Evolutionary conservation across 2,113 vertebrate genomes (phyloP).

Genomic region (Myrmecophaga tridactyla): DNA sequence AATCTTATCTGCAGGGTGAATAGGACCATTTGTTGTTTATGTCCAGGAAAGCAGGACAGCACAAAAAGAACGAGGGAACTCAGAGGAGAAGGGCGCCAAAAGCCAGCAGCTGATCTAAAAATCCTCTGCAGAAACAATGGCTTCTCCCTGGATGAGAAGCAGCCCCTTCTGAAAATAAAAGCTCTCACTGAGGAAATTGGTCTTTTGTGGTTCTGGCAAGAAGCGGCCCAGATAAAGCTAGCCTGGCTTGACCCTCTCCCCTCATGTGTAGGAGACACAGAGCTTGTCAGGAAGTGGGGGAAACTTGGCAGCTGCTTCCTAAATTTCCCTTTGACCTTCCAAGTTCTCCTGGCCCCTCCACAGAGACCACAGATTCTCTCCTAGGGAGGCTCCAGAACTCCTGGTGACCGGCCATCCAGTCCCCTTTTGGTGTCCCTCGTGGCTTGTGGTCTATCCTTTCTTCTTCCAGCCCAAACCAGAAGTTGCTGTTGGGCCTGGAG

Average conservation of each 20-base stretch:
- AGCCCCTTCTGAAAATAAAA: conserved; percentile 67
- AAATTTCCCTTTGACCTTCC: not conserved
- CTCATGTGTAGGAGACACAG: not conserved
- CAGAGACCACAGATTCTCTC: not conserved
- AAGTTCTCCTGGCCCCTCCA: not conserved
- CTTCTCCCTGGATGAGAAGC: conserved; percentile 53
- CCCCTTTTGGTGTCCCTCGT: not conserved
- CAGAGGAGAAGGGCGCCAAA: conserved; percentile 50
- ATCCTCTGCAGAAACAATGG: conserved; percentile 60
- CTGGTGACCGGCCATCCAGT: not conserved
- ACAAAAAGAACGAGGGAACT: conserved; percentile 65
- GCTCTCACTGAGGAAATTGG: conserved; percentile 57
- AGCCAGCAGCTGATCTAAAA: conserved; percentile 30
- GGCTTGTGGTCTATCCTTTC: conserved; percentile 47
- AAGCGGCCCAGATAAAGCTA: conserved; percentile 60
- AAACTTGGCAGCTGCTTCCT: not conserved
- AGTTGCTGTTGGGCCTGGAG: not conserved
- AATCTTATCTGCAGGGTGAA: conserved; percentile 89
- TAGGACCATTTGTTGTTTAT: conserved; percentile 87
- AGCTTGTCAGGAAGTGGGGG: not conserved
- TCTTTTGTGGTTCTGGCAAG: conserved; percentile 73
- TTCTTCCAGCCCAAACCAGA: conserved; percentile 50
- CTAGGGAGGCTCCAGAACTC: not conserved
- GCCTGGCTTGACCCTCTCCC: conserved; percentile 45
- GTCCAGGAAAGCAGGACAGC: conserved; percentile 76